Conservation (phyloP, 2,888 invertebrate species). For the Tridacna gigas region DNA sequence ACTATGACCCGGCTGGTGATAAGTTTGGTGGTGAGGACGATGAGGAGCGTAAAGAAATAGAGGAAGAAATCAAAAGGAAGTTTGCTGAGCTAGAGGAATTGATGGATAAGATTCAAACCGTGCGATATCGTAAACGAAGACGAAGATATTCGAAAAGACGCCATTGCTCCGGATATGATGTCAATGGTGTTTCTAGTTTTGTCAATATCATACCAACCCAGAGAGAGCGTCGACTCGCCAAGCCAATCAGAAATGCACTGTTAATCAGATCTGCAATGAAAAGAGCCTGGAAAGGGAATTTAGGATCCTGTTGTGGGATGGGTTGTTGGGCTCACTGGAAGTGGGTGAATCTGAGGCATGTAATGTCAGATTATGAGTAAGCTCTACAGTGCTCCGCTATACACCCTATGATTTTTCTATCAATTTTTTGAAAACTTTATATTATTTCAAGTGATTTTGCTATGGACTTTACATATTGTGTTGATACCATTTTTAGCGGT, state of each 20-base stretch:
- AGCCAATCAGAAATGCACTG: constrained; percentile 55
- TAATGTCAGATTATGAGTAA: constrained; percentile 56
- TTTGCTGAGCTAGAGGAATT: constrained; percentile 47
- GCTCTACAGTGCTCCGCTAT: neutral
- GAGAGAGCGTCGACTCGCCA: constrained; percentile 38
- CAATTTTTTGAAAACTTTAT: neutral
- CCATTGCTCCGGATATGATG: constrained; percentile 8
- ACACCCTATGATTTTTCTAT: neutral
- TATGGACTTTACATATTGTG: neutral
- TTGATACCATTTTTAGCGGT: no score
- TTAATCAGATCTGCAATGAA: constrained; percentile 50
- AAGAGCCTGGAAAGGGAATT: constrained; percentile 49
- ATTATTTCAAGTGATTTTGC: neutral
- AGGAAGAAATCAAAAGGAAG: constrained; percentile 49
- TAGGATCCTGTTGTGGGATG: constrained; percentile 56
- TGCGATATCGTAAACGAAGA: constrained; percentile 18
- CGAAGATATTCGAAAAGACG: constrained; percentile 21
- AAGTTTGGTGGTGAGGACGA: constrained; percentile 9
- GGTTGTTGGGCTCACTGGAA: constrained; percentile 61
- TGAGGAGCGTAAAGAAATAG: constrained; percentile 28
- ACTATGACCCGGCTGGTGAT: neutral
- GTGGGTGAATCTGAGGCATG: constrained; percentile 47
- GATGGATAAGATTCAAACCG: constrained; percentile 35
- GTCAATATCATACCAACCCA: constrained; percentile 48
- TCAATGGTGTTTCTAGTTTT: neutral